Percentiles rank a stretch among this genome's conserved stretches.
These are phyloP conservation scores for Tachystola acroxantha DNA, from an alignment of 2,888 invertebrate species.

Conservation along the genomic window DNA sequence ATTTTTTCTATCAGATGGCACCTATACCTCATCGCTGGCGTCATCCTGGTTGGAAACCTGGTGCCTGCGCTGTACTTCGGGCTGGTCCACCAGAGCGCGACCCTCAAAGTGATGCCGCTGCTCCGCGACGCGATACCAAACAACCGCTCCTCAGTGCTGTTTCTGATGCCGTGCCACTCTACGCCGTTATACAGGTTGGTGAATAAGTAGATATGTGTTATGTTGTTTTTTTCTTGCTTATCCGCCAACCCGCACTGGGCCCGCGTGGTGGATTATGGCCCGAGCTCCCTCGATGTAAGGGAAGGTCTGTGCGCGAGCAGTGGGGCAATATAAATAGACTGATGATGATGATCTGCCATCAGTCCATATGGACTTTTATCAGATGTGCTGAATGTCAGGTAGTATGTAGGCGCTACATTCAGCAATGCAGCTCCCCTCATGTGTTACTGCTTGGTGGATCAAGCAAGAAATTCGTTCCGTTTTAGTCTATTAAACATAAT, in stretches of 20 bases:
- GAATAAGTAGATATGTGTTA: constrained; percentile 30
- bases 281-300: no score
- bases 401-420: no score
- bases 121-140: constrained; percentile 74
- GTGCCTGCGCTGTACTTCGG: constrained; percentile 86
- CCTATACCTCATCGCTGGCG: constrained; percentile 51
- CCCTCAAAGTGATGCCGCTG: constrained; percentile 85
- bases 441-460: no score
- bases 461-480: no score
- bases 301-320: no score
- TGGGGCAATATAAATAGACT: no score
- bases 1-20: constrained; percentile 44
- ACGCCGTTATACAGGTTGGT: constrained; percentile 93
- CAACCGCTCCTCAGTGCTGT: constrained; percentile 80
- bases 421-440: no score
- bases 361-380: no score
- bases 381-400: no score
- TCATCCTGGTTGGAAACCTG: constrained; percentile 78
- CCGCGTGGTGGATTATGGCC: no score
- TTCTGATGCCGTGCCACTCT: constrained; percentile 96
- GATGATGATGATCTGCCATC: no score
- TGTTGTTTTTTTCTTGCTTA: constrained; percentile 62
- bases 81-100: constrained; percentile 88
- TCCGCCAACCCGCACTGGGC: constrained; percentile 91
- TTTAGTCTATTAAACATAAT: no score